These are phyloP conservation scores for Sardinella longiceps DNA, from an alignment of 2,797 vertebrate genomes.

Conservation along the genomic window DNA sequence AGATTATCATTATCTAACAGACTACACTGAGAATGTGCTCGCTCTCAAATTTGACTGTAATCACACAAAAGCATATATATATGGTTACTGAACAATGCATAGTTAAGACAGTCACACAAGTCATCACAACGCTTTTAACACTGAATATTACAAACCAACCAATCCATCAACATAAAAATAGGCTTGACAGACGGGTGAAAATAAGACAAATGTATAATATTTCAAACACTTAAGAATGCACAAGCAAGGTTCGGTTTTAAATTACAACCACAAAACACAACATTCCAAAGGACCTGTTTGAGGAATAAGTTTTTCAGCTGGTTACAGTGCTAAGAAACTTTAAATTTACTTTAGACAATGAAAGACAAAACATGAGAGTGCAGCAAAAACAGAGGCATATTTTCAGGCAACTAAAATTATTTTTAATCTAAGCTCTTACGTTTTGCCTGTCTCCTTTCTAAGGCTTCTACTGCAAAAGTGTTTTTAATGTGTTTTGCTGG, in stretches of 20 bases:
- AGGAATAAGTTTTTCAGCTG: neutral
- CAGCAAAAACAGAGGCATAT: too few species aligned
- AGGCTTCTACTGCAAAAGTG: neutral
- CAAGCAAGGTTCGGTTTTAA: neutral
- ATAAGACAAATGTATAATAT: neutral
- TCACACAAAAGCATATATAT: neutral
- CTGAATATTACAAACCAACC: neutral
- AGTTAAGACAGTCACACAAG: neutral
- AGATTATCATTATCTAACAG: conserved; percentile 5
- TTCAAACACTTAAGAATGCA: neutral
- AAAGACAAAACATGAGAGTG: neutral
- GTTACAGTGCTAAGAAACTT: neutral
- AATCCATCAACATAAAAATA: neutral
- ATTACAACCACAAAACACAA: neutral
- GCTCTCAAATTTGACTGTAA: neutral
- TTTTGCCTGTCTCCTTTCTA: neutral
- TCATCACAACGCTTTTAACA: neutral
- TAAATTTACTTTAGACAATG: neutral
- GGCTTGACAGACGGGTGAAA: neutral
- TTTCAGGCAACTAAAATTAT: too few species aligned
- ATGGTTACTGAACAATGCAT: neutral
- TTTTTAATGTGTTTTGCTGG: neutral
- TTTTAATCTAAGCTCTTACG: neutral
- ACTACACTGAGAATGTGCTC: neutral
- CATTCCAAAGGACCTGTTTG: neutral